These are phyloP conservation scores for Andrena bicolor DNA, from an alignment of 2,888 invertebrate species.

Conservation along the genomic window DNA sequence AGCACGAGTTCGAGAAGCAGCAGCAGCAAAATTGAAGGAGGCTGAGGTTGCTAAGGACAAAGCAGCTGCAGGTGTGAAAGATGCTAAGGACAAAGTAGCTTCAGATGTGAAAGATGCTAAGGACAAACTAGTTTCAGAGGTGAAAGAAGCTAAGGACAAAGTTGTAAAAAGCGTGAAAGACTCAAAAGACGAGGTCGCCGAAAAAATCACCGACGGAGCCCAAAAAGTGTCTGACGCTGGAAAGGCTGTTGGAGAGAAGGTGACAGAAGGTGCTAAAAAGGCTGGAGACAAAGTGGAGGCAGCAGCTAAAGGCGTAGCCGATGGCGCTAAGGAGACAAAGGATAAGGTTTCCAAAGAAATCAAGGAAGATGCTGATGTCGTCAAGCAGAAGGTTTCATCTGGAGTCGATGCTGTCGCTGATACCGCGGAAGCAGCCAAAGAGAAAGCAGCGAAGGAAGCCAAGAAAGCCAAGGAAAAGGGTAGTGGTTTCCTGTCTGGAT, in stretches of 20 bases:
- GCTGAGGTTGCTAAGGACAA: conserved; percentile 53
- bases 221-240: conserved; percentile 1
- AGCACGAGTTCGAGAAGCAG: conserved; percentile 78
- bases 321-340: conserved; percentile 60
- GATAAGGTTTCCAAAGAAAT: conserved; percentile 81
- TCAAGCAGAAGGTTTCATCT: conserved; percentile 61
- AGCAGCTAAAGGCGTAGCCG: conserved; percentile 77
- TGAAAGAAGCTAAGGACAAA: conserved; percentile 62
- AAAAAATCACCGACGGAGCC: conserved; percentile 84
- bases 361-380: conserved; percentile 42
- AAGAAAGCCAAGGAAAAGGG: conserved; percentile 69
- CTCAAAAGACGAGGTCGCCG: conserved; percentile 51
- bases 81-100: conserved; percentile 41
- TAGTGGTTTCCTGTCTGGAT: conserved; percentile 76
- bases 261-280: conserved; percentile 81
- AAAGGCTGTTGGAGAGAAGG: conserved; percentile 80
- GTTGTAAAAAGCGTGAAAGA: conserved; percentile 34
- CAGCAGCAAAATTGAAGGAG: conserved; percentile 40
- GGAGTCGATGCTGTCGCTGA: conserved; percentile 15
- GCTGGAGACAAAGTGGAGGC: conserved; percentile 50
- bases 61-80: conserved; percentile 52
- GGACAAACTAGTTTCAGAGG: conserved; percentile 43
- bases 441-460: conserved; percentile 59
- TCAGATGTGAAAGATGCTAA: conserved; percentile 65
- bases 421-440: conserved; percentile 59